Evolutionary conservation across 2,113 vertebrate species (phyloP), one percentile per base, ranked within the genome.

Genomic region (Bostrychus sinensis): DNA sequence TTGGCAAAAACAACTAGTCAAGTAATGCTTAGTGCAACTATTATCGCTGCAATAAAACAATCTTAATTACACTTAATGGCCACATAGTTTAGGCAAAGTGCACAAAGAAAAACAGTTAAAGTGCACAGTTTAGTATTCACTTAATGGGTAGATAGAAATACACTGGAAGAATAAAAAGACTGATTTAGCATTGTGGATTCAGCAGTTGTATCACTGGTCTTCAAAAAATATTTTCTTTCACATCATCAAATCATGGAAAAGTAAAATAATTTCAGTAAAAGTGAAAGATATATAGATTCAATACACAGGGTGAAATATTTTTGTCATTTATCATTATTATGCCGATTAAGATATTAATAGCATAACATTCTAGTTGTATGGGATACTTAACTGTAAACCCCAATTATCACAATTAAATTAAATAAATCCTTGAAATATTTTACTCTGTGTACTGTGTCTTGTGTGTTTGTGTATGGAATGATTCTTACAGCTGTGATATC

Each of bases 1-100:
- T 82, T 86, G 83, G 82, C 77, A 88, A 86, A 70, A 42, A 32
- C 57, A 45, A 60, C 48, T 57, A 56, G 57, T 77, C 85, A 81
- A 81, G 66, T 74, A 62, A 63, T 22, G n/a, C 54, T 75, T 37
- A 70, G 51, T 51, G 42, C 51, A 76, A 78, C 70, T 59, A 51
- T 28, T 39, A 50, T 26, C 28, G 37, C 59, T 13, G 42, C 30
- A 54, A 60, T 2, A 39, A 70, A 8, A 62, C 43, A 32, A 30
- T 25, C 41, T 60, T 56, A 70, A 62, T 48, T 58, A 70, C 51
- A 59, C 50, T 25, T 5, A 3, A 53, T 67, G 46, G 54, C 65
- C 66, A 67, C 57, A 59, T 30, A 10, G 19, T 37, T 65, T 58
- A 20, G 5, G 53, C 32, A 87, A 88, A 87, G 88, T 88, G 86